Conservation (phyloP, 2,113 vertebrate genomes). For the Pyxicephalus adspersus region DNA sequence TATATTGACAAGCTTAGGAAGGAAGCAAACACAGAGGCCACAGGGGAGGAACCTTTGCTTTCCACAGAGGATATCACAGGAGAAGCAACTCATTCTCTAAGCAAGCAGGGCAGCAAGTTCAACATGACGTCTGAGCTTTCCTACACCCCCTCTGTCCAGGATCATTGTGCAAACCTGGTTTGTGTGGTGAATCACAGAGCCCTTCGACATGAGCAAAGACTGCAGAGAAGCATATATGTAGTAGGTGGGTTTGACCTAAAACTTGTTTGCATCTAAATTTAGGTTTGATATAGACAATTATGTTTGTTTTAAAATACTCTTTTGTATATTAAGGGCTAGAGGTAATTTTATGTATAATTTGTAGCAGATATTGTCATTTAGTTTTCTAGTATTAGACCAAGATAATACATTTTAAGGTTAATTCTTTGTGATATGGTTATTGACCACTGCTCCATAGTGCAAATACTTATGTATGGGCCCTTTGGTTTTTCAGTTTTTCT, state of each 20-base stretch:
- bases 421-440: too few species aligned
- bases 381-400: too few species aligned
- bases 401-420: too few species aligned
- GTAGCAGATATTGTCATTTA: too few species aligned
- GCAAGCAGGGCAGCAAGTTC: slow-evolving; percentile 55
- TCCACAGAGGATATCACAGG: slow-evolving; percentile 58
- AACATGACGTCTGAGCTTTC: slow-evolving; percentile 59
- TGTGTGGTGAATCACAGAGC: slow-evolving; percentile 60
- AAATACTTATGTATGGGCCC: too few species aligned
- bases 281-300: too few species aligned
- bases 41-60: slow-evolving; percentile 5
- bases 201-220: slow-evolving; percentile 36
- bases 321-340: too few species aligned
- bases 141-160: slow-evolving; percentile 58
- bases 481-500: too few species aligned
- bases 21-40: not conserved
- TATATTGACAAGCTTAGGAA: not conserved
- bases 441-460: too few species aligned
- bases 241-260: slow-evolving; percentile 34
- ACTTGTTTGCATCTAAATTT: too few species aligned
- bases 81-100: slow-evolving; percentile 56
- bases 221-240: slow-evolving; percentile 58
- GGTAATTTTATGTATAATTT: too few species aligned
- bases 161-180: slow-evolving; percentile 59
- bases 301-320: too few species aligned